These are phyloP conservation scores for Trinectes maculatus DNA, from an alignment of 2,113 vertebrate genomes.

Conservation along the genomic window DNA sequence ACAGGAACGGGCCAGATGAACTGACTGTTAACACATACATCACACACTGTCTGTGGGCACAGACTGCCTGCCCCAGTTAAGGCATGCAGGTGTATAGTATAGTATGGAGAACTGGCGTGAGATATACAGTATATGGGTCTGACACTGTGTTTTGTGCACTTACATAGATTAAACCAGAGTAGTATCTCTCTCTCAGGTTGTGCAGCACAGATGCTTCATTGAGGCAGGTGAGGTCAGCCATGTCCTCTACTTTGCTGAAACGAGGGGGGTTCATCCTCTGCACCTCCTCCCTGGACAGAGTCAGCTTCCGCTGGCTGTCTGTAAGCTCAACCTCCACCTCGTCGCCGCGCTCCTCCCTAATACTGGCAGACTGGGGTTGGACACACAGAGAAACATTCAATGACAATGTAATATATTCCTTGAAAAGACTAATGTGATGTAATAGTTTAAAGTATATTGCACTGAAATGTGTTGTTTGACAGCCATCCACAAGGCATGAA, in stretches of 20 bases:
- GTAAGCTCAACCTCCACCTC: conserved; percentile 86
- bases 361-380: conserved; percentile 78
- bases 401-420: not conserved
- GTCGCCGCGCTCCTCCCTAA: conserved; percentile 81
- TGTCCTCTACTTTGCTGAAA: conserved; percentile 88
- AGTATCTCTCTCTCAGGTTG: conserved; percentile 86
- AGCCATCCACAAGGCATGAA: not conserved
- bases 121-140: not conserved
- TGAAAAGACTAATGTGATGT: not conserved
- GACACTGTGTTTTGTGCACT: conserved; percentile 40
- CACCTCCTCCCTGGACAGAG: conserved; percentile 83
- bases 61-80: not conserved
- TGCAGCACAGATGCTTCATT: conserved; percentile 86
- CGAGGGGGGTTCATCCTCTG: conserved; percentile 87
- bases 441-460: not conserved
- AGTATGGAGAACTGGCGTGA: not conserved
- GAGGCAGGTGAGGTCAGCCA: conserved; percentile 87
- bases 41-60: not conserved
- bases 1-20: conserved; percentile 36
- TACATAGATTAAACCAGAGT: conserved; percentile 85
- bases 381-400: not conserved
- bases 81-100: not conserved
- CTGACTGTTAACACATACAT: conserved; percentile 9
- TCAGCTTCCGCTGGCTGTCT: conserved; percentile 78
- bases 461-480: not conserved